These are phyloP conservation scores for Ylistrum balloti DNA, from an alignment of 1,140 invertebrate species.

Conservation along the genomic window DNA sequence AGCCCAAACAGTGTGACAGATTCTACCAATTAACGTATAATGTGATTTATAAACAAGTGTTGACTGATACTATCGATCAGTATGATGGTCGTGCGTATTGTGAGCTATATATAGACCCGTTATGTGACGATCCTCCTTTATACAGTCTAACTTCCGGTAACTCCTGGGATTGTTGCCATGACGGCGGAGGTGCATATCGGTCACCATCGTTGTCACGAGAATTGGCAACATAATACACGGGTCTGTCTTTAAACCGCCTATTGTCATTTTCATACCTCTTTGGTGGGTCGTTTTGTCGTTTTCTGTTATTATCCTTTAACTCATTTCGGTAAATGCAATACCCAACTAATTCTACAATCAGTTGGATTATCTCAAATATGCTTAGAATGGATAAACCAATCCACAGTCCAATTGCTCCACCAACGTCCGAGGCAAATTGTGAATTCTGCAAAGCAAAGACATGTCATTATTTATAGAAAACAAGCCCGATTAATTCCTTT, in stretches of 20 bases:
- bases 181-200: neutral
- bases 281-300: neutral
- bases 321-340: constrained; percentile 13
- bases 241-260: neutral
- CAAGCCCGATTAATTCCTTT: too few species aligned
- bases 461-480: too few species aligned
- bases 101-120: neutral
- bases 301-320: neutral
- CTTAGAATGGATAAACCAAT: constrained; percentile 68
- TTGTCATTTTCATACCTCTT: neutral
- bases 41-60: too few species aligned
- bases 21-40: too few species aligned
- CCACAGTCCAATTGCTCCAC: constrained; percentile 69
- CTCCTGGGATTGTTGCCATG: neutral
- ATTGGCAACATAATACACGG: neutral
- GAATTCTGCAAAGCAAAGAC: constrained; percentile 50
- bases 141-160: neutral
- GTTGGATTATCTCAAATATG: constrained; percentile 65
- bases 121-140: neutral
- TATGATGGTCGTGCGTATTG: neutral
- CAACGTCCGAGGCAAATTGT: constrained; percentile 70
- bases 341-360: constrained; percentile 50
- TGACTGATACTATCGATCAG: too few species aligned
- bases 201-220: neutral
- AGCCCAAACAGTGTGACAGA: too few species aligned